A percentile compares a stretch with the other conserved stretches of the same genome.
phyloP scores from a whole-genome alignment of 2,888 invertebrate species.

The Meloe dianella region DNA sequence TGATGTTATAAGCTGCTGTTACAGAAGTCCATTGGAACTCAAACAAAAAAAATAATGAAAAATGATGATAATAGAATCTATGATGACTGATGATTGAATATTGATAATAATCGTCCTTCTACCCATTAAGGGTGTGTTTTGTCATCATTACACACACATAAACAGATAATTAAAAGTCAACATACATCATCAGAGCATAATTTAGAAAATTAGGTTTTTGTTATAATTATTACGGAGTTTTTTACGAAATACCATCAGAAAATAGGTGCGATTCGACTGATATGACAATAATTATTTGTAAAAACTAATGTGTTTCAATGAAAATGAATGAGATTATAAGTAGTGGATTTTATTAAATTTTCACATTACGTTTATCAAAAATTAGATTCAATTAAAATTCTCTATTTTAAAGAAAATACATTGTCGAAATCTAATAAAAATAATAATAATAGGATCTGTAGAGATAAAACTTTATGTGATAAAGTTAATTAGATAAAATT shows the following conservation, averaged over 20 bases:
- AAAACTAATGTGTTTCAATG: background rate
- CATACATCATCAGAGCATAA: conserved; percentile 20
- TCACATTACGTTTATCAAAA: background rate
- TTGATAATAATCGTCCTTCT: conserved; percentile 17
- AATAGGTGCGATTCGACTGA: conserved; percentile 20
- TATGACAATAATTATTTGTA: background rate
- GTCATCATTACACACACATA: background rate
- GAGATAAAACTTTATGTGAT: conserved; percentile 1
- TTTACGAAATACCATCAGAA: conserved; percentile 24
- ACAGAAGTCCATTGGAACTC: conserved; percentile 23
- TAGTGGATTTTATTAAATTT: too few species aligned
- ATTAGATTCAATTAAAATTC: background rate
- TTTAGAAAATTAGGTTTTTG: conserved; percentile 22
- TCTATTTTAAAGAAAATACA: background rate
- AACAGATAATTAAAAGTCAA: conserved; percentile 24
- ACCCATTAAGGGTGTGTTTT: conserved; percentile 28
- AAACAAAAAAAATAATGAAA: conserved; percentile 9
- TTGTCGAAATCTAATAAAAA: background rate
- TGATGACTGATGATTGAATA: conserved; percentile 19
- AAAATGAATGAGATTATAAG: background rate
- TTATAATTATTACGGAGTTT: background rate
- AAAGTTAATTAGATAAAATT: background rate
- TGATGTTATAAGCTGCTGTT: background rate
- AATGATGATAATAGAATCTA: conserved; percentile 14
- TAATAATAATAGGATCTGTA: background rate